Base-by-base conservation (phyloP, 2,113 vertebrate genomes). In the Amazona vittata region DNA sequence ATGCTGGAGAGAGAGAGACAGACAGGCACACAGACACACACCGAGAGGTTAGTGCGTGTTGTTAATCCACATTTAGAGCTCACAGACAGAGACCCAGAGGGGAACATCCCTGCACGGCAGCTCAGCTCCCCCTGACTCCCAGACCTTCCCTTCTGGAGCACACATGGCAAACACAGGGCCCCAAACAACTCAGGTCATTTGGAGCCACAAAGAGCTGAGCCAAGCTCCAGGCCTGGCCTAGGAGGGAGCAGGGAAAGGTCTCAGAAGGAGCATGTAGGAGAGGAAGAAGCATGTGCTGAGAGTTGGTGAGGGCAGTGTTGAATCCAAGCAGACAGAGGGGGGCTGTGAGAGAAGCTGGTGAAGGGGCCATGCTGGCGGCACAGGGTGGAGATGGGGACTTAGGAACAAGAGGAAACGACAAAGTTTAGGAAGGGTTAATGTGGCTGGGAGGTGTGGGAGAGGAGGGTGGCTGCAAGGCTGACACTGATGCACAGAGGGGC, bases 1-100 rank as follows among this genome's bases (percentile, higher is more conserved):
- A 98, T 98, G 97, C 99, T 99, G 98, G 95, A 96, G 59, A 89
- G 95, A 96, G 95, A 96, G 94, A 98, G 78, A 95, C 5, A 77
- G 92, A 97, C 73, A 94, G 96, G 94, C 88, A 97, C 4, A 75
- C 10, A 93, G 83, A 93, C 68, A 90, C 73, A 93, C 90, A 82
- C 84, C 74, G 0, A 70, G 87, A 94, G 73, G 94, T 97, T 97
- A 97, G 94, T 87, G 84, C 4, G 3, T 60, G 68, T 35, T 78
- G 92, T 96, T 96, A 96, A 96, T 86, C 84, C 69, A 86, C 73
- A 94, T 1, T 10, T 52, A 80, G 86, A 10, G 82, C 90, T 95
- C 88, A 39, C 60, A 89, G 82, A 87, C 50, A 90, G 69, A 64
- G 83, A 91, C 94, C 81, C 95, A 91, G 88, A 95, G 63, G 93